Evolutionary conservation across 2,888 invertebrate genomes (phyloP), one percentile per base, ranked within the genome.

Genomic region (Heteromyza rotundicornis): DNA sequence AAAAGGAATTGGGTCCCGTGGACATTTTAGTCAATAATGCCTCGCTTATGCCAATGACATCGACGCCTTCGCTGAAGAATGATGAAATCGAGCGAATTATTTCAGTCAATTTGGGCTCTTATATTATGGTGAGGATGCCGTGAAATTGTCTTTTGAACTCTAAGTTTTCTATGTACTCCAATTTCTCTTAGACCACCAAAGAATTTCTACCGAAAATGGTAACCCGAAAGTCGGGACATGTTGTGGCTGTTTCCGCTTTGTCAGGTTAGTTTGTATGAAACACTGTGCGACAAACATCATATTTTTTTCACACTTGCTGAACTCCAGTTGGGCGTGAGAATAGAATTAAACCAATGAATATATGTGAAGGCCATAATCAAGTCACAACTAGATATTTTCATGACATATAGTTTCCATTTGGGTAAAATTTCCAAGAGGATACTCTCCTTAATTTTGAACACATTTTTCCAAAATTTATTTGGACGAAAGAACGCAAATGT

Each of bases 1-100:
- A 80, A 63, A 78, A 78, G 54, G 81, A 83, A 57, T 61, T 84
- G 66, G 84, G 84, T 1, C 79, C 81, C 0, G 83, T 85, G 14
- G 85, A 85, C 57, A 82, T 85, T 57, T 65, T 85, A 57, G 77
- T 85, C 1, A 85, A 85, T 67, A 85, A 85, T 71, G 85, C 85
- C 1, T 85, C 85, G 1, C 67, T 81, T 14, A 82, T 85, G 72
- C 82, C 82, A 57, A 77, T 81, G 68, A 78, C 82, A 24, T 77
- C 80, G 12, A 77, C 84, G 10, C 77, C 82, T 3, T 78, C 81
- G 16, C 71, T 81, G 23, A 80, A 81, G 49, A 79, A 79, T 32
- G 79, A 83, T 52, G 83, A 84, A 62, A 82, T 85, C 57, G 80
- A 82, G 40, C 78, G 78, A 14, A 82, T 84, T 50, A 71, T 85